Evolutionary conservation across 2,113 vertebrate genomes (phyloP).

Genomic region (Azemiops feae): DNA sequence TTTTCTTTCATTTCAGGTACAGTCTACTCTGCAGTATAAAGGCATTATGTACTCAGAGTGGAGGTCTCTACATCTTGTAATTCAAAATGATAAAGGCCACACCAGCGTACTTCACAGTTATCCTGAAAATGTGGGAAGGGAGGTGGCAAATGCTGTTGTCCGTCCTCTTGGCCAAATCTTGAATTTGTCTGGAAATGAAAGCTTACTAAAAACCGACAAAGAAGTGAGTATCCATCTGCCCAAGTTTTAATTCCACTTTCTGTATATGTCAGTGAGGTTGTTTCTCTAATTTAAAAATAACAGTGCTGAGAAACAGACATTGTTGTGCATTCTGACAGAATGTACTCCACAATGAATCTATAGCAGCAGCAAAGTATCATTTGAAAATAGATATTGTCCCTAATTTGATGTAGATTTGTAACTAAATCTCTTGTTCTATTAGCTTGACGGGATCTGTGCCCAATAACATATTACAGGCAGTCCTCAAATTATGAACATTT

Average conservation of each 20-base stretch:
- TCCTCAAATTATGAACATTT: background rate
- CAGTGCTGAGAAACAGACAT: background rate
- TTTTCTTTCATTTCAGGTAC: conserved; percentile 59
- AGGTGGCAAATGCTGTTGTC: conserved; percentile 92
- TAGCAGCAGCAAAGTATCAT: background rate
- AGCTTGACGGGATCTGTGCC: background rate
- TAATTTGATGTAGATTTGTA: background rate
- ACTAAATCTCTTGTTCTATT: background rate
- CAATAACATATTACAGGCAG: background rate
- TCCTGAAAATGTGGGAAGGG: conserved; percentile 86
- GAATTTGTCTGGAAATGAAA: conserved; percentile 80
- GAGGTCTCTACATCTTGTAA: conserved; percentile 93
- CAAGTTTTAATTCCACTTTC: background rate
- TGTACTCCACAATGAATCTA: background rate
- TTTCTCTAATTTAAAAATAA: background rate
- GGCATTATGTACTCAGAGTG: conserved; percentile 96
- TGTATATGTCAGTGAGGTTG: background rate
- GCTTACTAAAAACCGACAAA: conserved; percentile 94
- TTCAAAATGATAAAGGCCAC: conserved; percentile 93
- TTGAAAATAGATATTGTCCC: background rate
- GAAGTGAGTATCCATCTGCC: conserved; percentile 79
- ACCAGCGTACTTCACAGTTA: conserved; percentile 95
- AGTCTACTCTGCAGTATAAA: conserved; percentile 66
- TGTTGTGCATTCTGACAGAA: background rate
- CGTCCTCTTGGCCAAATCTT: conserved; percentile 88